Base-by-base conservation (phyloP, 1,140 invertebrate species). In the Argopecten irradians region DNA sequence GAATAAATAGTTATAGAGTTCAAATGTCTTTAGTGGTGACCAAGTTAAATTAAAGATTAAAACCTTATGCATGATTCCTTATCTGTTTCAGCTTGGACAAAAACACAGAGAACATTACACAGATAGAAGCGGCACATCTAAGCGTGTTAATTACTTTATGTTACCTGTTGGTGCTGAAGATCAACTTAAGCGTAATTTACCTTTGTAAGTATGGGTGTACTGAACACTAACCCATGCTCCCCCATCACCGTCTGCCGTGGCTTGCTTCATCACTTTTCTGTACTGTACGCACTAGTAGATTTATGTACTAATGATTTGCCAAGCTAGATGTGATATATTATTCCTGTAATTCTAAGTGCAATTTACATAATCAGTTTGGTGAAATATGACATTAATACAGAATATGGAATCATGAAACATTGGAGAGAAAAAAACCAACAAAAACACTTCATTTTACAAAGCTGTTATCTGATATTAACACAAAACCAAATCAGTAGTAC, bases 61-160 rank as follows among this genome's bases (percentile, higher is more conserved):
- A n/a, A n/a, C n/a, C 14, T 22, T 19, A 2, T 19, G 43, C 3
- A 13, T 83, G 84, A 46, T 87, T 55, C 85, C 87, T 82, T 89
- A 87, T 89, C 82, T 86, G 34, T 92, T 94, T 90, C 91, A 95
- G 95, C 89, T 93, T 55, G 90, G 93, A 3, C 95, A 95, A 90
- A 92, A 92, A 43, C 95, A 96, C 87, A 89, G 95, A 89, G 95
- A 95, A 88, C 89, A 92, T 86, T 96, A 95, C 88, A 92, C 89
- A 88, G 95, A 96, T 89, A 95, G 95, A 90, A 93, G 91, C 88
- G 94, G 94, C 19, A 94, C 93, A 83, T 87, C 93, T 9, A 94
- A 93, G 46, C 89, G 88, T 84, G 93, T 95, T n/a, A 92, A 95
- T 85, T 92, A 94, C 89, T 96, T 95, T 91, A 92, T 92, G 82